Percentiles rank a stretch among this genome's conserved stretches.
Conservation (phyloP, 2,888 invertebrate genomes). For the Dermolepida albohirtum region DNA sequence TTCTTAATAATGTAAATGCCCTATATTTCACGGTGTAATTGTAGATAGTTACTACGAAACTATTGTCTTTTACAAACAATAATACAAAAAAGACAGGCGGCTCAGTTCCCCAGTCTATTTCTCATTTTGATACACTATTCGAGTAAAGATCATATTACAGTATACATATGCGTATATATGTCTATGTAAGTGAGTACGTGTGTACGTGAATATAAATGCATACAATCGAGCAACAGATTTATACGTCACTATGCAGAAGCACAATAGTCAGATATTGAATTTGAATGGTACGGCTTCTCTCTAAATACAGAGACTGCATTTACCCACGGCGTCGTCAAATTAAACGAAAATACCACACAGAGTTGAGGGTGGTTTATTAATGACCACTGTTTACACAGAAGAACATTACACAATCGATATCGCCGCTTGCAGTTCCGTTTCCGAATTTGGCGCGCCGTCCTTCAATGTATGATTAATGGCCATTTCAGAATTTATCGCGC, state of each 20-base stretch:
- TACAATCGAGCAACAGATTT: too few relatives aligned
- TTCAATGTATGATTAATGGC: slow-evolving; percentile 31
- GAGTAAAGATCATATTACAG: too few relatives aligned
- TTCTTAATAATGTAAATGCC: too few relatives aligned
- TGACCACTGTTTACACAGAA: slow-evolving; percentile 28
- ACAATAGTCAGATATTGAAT: too few relatives aligned
- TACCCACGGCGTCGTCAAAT: not conserved
- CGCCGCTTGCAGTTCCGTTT: slow-evolving; percentile 26
- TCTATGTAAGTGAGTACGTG: not conserved
- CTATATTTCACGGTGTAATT: too few relatives aligned
- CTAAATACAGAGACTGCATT: not conserved
- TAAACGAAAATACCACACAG: slow-evolving; percentile 12
- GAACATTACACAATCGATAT: slow-evolving; percentile 27
- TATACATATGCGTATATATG: not conserved
- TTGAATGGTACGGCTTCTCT: slow-evolving; percentile 1
- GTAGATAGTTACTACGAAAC: too few relatives aligned
- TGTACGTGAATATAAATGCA: not conserved
- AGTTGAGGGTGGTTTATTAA: slow-evolving; percentile 16
- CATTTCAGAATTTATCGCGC: slow-evolving; percentile 23
- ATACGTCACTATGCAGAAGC: too few relatives aligned
- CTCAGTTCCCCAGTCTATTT: too few relatives aligned
- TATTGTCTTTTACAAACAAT: too few relatives aligned
- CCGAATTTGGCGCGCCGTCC: slow-evolving; percentile 20
- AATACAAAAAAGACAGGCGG: too few relatives aligned
- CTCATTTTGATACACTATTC: too few relatives aligned